Conservation (phyloP, 2,113 vertebrate species). For the Dipodomys merriami region DNA sequence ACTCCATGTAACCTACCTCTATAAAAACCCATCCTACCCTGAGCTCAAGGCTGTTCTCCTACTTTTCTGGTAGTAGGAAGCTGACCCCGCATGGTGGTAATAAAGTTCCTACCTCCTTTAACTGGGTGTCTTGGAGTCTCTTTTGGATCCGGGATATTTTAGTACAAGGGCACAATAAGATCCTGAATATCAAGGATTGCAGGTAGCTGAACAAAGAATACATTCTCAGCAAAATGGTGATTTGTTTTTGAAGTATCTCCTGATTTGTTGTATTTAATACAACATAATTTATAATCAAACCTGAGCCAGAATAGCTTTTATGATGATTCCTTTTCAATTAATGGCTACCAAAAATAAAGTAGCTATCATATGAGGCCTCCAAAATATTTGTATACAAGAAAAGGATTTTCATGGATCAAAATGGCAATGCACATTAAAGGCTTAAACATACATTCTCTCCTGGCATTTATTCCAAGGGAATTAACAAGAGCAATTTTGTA, state of each 20-base stretch:
- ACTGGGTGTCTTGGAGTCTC: too few species aligned
- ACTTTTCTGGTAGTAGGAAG: too few species aligned
- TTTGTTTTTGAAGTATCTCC: conserved; percentile 15
- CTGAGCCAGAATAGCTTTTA: background rate
- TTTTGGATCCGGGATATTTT: too few species aligned
- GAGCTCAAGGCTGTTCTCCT: too few species aligned
- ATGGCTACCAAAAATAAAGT: conserved; percentile 29
- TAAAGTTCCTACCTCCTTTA: too few species aligned
- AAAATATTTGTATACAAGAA: conserved; percentile 43
- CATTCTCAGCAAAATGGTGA: background rate
- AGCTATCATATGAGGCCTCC: background rate
- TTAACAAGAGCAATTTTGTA: background rate
- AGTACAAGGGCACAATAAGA: background rate
- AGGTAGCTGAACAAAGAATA: background rate
- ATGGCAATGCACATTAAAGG: background rate
- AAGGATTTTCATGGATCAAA: background rate
- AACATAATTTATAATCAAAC: conserved; percentile 26
- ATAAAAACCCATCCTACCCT: too few species aligned
- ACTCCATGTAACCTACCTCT: too few species aligned
- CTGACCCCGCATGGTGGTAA: too few species aligned
- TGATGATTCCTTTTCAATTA: background rate
- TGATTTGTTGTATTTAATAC: conserved; percentile 46
- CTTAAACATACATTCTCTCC: background rate
- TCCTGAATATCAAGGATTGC: background rate
- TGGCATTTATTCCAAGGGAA: conserved; percentile 32